Evolutionary conservation across 1,140 invertebrate genomes (phyloP), one percentile per base, ranked within the genome.

Genomic region (Drosophila santomea): DNA sequence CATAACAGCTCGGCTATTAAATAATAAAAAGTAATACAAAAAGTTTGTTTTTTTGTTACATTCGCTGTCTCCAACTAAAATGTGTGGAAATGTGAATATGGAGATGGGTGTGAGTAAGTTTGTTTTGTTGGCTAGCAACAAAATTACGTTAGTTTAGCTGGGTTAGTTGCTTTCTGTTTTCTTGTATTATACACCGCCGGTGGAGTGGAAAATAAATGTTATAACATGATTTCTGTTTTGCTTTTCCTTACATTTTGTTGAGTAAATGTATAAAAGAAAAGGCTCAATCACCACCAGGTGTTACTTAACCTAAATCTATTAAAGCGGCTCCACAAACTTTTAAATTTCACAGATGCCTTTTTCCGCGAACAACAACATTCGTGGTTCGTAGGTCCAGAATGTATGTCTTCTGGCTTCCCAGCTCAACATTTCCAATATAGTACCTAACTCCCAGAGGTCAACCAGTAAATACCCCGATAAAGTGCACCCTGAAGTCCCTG

Each of bases 11-110:
- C 35, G 35, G 43, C 62, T 63, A 79, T 73, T 80, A 67, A 68
- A 82, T 81, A 82, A 81, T 71, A 71, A 75, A 62, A 63, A 80
- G 47, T 62, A 74, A 58, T 63, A 77, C 47, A 63, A 60, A 79
- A 74, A 80, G 57, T 80, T 80, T 68, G 41, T 78, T 67, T 79
- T 79, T 74, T 45, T 72, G 57, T 58, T 78, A 54, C 35, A 38
- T 62, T 67, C 47, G 61, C 61, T 68, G 61, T 68, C 47, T 68
- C 47, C 45, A 36, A 28, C 25, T 28, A 38, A 66, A 62, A 61
- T 61, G 57, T 66, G 62, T 61, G 62, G 57, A 66, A 61, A 66
- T 25, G 15, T 62, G 35, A 23, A 28, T 45, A 44, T 20, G 7
- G 25, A 55, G 10, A 56, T 11, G 23, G 62, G 36, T 69, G 32